Evolutionary conservation across 2,797 vertebrate species (phyloP).

Genomic region (Acanthis flammea): DNA sequence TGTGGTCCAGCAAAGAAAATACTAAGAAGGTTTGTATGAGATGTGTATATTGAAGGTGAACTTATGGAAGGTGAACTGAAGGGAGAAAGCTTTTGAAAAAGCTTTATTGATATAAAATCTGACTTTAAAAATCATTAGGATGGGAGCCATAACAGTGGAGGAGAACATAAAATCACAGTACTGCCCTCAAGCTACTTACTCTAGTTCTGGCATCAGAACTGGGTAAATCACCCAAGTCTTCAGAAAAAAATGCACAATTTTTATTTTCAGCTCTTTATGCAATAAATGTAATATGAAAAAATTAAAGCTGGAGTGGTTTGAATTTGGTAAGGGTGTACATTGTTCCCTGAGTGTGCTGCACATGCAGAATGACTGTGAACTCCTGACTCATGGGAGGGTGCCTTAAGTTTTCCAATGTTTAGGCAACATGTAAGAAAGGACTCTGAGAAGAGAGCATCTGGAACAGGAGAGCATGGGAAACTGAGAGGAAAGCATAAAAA

Average conservation of each 20-base stretch:
- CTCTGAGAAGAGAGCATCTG: background rate
- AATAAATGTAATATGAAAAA: background rate
- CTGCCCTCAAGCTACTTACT: background rate
- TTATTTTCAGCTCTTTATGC: background rate
- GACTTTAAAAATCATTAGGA: background rate
- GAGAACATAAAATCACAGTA: background rate
- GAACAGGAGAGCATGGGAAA: background rate
- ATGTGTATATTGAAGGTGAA: background rate
- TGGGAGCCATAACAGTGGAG: background rate
- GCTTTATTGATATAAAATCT: background rate
- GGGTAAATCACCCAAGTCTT: background rate
- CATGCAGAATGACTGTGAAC: background rate
- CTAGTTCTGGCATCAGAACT: background rate
- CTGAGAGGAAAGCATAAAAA: background rate
- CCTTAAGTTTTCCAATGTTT: background rate
- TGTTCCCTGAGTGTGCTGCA: background rate
- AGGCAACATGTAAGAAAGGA: background rate
- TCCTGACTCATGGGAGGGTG: background rate
- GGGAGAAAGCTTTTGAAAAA: background rate
- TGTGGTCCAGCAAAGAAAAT: background rate
- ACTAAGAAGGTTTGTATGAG: background rate
- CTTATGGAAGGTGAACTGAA: background rate
- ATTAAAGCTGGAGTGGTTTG: background rate
- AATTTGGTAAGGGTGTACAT: background rate
- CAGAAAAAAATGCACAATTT: background rate